A percentile compares a stretch with the other conserved stretches of the same genome.
Evolutionary conservation across 2,113 vertebrate genomes (phyloP).

Genomic region (Pipra filicauda): DNA sequence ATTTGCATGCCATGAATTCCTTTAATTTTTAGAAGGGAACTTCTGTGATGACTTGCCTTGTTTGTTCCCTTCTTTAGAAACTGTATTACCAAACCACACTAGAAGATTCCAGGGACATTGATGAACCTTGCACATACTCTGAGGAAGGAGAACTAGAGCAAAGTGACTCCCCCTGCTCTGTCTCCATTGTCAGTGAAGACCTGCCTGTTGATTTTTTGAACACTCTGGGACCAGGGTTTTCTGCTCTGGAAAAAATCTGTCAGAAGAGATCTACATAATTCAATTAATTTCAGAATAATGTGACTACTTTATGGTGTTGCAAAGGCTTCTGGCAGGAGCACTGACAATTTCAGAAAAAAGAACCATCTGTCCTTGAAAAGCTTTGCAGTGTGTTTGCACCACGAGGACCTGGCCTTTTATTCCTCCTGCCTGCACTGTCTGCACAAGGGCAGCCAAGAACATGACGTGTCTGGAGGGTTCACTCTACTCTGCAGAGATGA

Average conservation of each 20-base stretch:
- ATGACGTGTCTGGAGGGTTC: fast-evolving
- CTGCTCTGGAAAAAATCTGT: slow-evolving; percentile 54
- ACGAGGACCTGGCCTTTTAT: neutral
- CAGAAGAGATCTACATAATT: neutral
- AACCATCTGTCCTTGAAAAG: neutral
- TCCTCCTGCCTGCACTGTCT: neutral
- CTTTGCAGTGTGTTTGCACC: neutral
- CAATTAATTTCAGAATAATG: neutral
- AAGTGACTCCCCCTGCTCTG: slow-evolving; percentile 36
- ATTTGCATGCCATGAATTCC: neutral
- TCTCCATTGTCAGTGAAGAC: slow-evolving; percentile 19
- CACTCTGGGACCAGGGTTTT: slow-evolving; percentile 69
- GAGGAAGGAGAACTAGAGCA: slow-evolving; percentile 69
- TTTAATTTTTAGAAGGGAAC: neutral
- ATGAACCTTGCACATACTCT: slow-evolving; percentile 47
- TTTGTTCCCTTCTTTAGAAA: slow-evolving; percentile 56
- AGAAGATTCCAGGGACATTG: neutral
- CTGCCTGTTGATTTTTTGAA: slow-evolving; percentile 61
- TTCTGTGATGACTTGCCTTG: neutral
- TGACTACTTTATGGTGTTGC: neutral
- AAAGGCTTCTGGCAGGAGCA: neutral
- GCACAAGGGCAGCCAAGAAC: neutral
- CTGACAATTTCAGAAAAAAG: neutral
- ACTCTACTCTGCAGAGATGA: neutral
- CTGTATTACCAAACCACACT: neutral